Evolutionary conservation across 2,113 vertebrate genomes (phyloP), one percentile per base, ranked within the genome.

Genomic region (Mionectes macconnelli): DNA sequence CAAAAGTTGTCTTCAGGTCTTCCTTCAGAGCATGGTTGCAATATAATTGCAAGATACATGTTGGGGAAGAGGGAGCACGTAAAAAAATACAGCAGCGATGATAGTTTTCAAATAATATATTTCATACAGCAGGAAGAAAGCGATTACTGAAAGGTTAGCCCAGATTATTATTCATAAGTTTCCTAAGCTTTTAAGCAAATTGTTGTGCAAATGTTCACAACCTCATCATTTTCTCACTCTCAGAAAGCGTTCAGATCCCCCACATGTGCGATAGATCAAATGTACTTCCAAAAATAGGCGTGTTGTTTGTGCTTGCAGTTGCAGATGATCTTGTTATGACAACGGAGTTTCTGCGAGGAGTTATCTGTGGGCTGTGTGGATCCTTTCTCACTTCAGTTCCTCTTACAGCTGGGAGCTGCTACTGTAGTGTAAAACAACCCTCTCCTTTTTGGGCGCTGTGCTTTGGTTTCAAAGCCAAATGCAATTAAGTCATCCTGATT

Each of bases 121-220:
- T 87, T 96, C 84, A 63, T 83, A 55, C 10, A 69, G 57, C 77
- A 60, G 84, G 66, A 96, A 93, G 69, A 91, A 91, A 82, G 33
- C 37, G 33, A 93, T 93, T 95, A 87, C 70, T 57, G 69, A 89
- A 95, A 92, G 69, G 56, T 96, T 96, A 93, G 39, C 66, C 66
- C n/a, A 85, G 37, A 69, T 94, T 92, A 91, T 95, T 95, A 94
- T 92, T 93, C 87, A 85, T 92, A 60, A 85, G 18, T 83, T 95
- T 94, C 93, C 81, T 77, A 70, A 85, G 83, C 63, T 87, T 96
- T 96, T 89, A 95, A 95, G 93, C 66, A 89, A 94, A 94, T 95
- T 83, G 76, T 83, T 89, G 70, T 82, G 93, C 86, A 92, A 90
- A 90, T 89, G 47, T 76, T 89, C 27, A 3, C 87, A 89, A 88